Evolutionary conservation across 1,140 invertebrate species (phyloP).

Genomic region (Phenacoccus solenopsis): DNA sequence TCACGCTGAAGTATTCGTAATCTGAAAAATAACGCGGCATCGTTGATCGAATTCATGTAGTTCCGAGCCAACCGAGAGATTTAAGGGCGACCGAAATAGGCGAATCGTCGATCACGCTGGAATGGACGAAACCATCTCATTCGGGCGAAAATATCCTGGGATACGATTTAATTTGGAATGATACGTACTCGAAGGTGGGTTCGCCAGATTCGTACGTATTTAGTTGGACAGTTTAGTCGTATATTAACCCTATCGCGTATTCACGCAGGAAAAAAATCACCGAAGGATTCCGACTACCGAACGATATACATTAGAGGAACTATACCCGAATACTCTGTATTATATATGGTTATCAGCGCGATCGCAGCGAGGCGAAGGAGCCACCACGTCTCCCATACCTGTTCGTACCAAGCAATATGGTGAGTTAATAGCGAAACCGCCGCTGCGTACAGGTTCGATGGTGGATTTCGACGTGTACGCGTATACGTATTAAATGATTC

Average conservation of each 20-base stretch:
- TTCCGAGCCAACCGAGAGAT: slow-evolving; percentile 87
- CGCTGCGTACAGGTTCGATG: neutral
- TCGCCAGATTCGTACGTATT: too few species aligned
- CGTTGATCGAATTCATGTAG: slow-evolving; percentile 37
- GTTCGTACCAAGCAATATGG: slow-evolving; percentile 92
- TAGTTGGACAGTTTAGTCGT: too few species aligned
- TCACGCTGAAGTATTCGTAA: too few species aligned
- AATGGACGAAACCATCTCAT: slow-evolving; percentile 80
- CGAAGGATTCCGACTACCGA: slow-evolving; percentile 65
- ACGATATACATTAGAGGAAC: slow-evolving; percentile 67
- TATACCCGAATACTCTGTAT: slow-evolving; percentile 92
- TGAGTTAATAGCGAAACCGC: slow-evolving; percentile 48
- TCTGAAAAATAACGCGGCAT: neutral
- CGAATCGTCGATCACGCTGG: slow-evolving; percentile 42
- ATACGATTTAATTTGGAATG: slow-evolving; percentile 95
- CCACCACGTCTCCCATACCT: slow-evolving; percentile 83
- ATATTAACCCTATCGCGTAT: neutral
- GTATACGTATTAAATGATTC: too few species aligned
- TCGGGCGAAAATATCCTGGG: slow-evolving; percentile 83
- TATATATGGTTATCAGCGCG: slow-evolving; percentile 90
- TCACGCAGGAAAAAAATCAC: slow-evolving; percentile 45
- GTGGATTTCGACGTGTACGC: too few species aligned
- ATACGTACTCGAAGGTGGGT: slow-evolving; percentile 75
- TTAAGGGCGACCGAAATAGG: slow-evolving; percentile 67
- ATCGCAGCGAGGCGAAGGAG: slow-evolving; percentile 82